These are phyloP conservation scores for Telmatherina bonti DNA, from an alignment of 2,797 vertebrate species.

Conservation along the genomic window DNA sequence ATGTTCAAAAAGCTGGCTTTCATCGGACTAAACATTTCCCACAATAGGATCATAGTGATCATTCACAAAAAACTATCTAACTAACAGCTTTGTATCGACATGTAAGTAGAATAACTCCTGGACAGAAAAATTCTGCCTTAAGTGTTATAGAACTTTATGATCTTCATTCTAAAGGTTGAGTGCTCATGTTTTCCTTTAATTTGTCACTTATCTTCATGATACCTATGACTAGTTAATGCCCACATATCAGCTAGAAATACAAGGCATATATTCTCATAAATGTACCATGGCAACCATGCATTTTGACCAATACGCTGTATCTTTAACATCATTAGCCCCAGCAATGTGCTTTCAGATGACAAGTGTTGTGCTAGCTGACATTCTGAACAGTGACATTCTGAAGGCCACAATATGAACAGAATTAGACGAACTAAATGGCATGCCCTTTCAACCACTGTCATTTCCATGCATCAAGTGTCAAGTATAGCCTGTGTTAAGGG, in stretches of 20 bases:
- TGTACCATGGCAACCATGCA: background rate
- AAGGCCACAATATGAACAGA: constrained; percentile 39
- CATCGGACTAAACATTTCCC: background rate
- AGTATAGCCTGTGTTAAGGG: constrained; percentile 8
- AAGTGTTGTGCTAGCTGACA: constrained; percentile 18
- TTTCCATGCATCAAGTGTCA: constrained; percentile 56
- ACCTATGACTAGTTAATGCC: background rate
- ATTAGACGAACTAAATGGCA: constrained; percentile 56
- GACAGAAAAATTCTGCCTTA: background rate
- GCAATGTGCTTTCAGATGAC: constrained; percentile 9
- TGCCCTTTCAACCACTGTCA: constrained; percentile 59
- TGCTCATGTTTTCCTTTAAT: too few species aligned
- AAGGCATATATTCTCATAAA: background rate
- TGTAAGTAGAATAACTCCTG: background rate
- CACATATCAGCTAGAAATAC: background rate
- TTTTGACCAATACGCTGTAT: constrained; percentile 1
- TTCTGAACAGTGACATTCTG: constrained; percentile 42
- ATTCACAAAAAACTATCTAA: too few species aligned
- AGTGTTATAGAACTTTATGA: background rate
- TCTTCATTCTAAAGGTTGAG: background rate
- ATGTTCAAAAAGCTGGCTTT: background rate
- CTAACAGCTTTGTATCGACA: background rate
- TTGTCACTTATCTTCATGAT: background rate
- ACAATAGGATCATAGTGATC: background rate
- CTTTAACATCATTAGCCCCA: background rate